phyloP scores from a whole-genome alignment of 2,797 vertebrate species.

The Morelia viridis region DNA sequence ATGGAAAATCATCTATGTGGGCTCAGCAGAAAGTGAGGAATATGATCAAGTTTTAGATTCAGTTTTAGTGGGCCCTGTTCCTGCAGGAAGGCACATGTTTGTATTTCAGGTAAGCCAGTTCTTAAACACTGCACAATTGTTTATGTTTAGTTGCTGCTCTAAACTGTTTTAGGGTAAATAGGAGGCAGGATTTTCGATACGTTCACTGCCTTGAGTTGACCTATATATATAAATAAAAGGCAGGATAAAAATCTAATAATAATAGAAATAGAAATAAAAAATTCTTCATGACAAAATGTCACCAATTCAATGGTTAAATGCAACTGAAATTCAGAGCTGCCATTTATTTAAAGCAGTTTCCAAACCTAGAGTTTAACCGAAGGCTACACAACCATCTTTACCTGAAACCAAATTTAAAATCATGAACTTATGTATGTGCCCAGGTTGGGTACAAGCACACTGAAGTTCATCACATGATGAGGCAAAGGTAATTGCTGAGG shows the following conservation, averaged over 20 bases:
- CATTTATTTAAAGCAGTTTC: not conserved
- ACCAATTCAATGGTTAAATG: not conserved
- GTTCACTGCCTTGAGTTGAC: not conserved
- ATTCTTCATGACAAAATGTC: not conserved
- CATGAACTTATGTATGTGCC: not conserved
- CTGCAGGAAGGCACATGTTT: slow-evolving; percentile 81
- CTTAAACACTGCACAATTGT: slow-evolving; percentile 31
- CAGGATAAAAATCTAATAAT: not conserved
- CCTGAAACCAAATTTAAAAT: not conserved
- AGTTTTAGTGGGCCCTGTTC: slow-evolving; percentile 80
- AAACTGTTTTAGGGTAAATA: not conserved
- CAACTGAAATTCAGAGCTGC: not conserved
- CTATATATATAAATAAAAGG: too few relatives aligned
- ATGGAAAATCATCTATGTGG: slow-evolving; percentile 82
- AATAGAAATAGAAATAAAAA: not conserved
- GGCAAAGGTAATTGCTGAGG: not conserved
- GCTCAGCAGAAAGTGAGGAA: slow-evolving; percentile 81
- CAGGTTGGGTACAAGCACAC: not conserved
- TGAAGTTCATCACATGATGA: not conserved
- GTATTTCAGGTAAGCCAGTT: slow-evolving; percentile 78
- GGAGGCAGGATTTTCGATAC: not conserved
- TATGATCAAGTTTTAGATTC: slow-evolving; percentile 81
- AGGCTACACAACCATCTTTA: not conserved
- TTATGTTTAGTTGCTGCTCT: not conserved
- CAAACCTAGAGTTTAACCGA: not conserved